Evolutionary conservation across 2,888 invertebrate species (phyloP).

Genomic region (Drosophila anomalata): DNA sequence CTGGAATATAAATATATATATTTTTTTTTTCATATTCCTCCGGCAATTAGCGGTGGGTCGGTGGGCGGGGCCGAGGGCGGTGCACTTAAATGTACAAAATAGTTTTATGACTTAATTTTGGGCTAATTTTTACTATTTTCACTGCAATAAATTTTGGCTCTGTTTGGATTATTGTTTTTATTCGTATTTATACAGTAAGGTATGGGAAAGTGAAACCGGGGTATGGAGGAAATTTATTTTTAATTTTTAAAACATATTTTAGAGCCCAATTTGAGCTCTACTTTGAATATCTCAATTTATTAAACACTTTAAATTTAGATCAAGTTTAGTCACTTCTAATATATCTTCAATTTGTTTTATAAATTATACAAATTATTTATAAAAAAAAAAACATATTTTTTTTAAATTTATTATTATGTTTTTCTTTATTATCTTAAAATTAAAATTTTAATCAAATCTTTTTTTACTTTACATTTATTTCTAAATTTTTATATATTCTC

Average conservation of each 20-base stretch:
- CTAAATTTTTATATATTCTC: too few species aligned
- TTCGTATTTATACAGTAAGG: slow-evolving; percentile 15
- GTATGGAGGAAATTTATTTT: neutral
- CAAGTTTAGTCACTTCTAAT: too few species aligned
- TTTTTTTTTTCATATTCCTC: slow-evolving; percentile 13
- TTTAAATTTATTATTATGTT: too few species aligned
- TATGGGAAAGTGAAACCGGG: neutral
- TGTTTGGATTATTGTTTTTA: slow-evolving; percentile 33
- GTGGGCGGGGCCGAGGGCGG: slow-evolving; percentile 5
- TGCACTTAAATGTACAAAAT: slow-evolving; percentile 70
- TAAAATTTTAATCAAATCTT: neutral
- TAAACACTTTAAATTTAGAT: too few species aligned
- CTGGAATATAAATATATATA: neutral
- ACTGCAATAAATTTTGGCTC: slow-evolving; percentile 48
- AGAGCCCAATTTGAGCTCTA: too few species aligned
- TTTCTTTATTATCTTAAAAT: too few species aligned
- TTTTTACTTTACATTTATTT: too few species aligned
- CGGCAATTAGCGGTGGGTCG: slow-evolving; percentile 22
- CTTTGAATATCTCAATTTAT: too few species aligned
- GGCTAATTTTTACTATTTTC: slow-evolving; percentile 58
- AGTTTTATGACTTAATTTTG: slow-evolving; percentile 73
- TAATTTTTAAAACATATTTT: neutral
- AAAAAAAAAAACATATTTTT: too few species aligned
- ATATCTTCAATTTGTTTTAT: too few species aligned
- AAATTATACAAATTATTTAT: too few species aligned